phyloP scores from a whole-genome alignment of 2,888 invertebrate species.

The Papilio demoleus region DNA sequence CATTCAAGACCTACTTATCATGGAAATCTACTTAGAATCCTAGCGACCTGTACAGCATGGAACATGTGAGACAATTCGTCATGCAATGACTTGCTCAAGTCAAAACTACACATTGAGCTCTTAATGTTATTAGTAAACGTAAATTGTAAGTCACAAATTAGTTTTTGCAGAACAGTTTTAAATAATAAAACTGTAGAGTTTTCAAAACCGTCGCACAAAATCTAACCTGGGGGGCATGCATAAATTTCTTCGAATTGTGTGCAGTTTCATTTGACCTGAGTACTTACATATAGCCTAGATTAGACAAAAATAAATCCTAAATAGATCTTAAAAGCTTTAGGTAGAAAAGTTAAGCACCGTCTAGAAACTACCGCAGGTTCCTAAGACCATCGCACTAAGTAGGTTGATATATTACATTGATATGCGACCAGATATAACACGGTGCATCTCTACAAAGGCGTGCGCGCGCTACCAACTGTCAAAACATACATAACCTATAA shows the following conservation, averaged over 20 bases:
- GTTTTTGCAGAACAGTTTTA: not conserved
- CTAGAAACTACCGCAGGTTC: slow-evolving; percentile 28
- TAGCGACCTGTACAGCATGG: slow-evolving; percentile 32
- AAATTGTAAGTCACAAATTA: not conserved
- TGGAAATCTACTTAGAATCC: slow-evolving; percentile 23
- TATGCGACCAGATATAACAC: slow-evolving; percentile 43
- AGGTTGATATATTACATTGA: slow-evolving; percentile 36
- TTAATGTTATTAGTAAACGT: not conserved
- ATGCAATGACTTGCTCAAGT: not conserved
- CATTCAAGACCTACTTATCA: slow-evolving; percentile 24
- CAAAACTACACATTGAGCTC: slow-evolving; percentile 6
- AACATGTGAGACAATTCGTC: slow-evolving; percentile 16
- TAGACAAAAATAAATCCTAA: slow-evolving; percentile 30
- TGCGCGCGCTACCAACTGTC: slow-evolving; percentile 21
- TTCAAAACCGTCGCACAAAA: slow-evolving; percentile 1
- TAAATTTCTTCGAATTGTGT: not conserved
- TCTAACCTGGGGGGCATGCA: not conserved
- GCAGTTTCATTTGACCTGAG: slow-evolving; percentile 18
- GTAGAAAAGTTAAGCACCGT: slow-evolving; percentile 38
- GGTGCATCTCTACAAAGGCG: slow-evolving; percentile 42
- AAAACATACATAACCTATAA: slow-evolving; percentile 44
- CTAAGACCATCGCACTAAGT: slow-evolving; percentile 34
- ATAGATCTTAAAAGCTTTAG: slow-evolving; percentile 34
- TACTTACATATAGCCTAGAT: slow-evolving; percentile 14
- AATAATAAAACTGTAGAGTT: not conserved